phyloP scores from a whole-genome alignment of 2,888 invertebrate genomes.

The Drosophila affinis region DNA sequence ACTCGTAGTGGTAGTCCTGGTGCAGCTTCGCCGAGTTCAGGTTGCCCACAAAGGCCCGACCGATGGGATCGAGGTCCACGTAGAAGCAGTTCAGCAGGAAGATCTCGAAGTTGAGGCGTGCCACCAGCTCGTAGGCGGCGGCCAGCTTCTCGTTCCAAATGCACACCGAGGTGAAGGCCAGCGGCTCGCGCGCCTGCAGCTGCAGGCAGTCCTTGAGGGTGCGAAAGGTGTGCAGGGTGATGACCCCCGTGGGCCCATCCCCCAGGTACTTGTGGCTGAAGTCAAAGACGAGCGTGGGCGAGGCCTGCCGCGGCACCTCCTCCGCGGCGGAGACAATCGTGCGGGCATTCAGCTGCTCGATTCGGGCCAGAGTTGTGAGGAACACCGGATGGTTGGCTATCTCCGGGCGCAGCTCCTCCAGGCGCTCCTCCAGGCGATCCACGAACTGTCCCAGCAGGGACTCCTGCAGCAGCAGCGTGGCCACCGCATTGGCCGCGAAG shows the following conservation, averaged over 20 bases:
- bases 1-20: slow-evolving; percentile 76
- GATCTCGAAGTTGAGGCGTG: slow-evolving; percentile 42
- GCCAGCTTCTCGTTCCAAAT: slow-evolving; percentile 78
- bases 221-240: slow-evolving; percentile 73
- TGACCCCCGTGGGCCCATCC: slow-evolving; percentile 47
- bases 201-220: slow-evolving; percentile 75
- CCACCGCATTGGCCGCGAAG: slow-evolving; percentile 54
- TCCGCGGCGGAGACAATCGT: slow-evolving; percentile 37
- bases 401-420: slow-evolving; percentile 46
- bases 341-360: slow-evolving; percentile 54
- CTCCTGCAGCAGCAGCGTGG: slow-evolving; percentile 75
- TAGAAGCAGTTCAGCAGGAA: slow-evolving; percentile 73
- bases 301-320: slow-evolving; percentile 6
- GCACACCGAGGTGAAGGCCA: slow-evolving; percentile 53
- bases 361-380: slow-evolving; percentile 29
- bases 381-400: slow-evolving; percentile 23
- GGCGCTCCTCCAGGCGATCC: slow-evolving; percentile 48
- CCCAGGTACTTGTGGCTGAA: slow-evolving; percentile 60
- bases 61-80: slow-evolving; percentile 43
- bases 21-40: slow-evolving; percentile 46
- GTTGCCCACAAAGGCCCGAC: slow-evolving; percentile 11
- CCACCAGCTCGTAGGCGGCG: slow-evolving; percentile 73
- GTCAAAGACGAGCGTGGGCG: slow-evolving; percentile 68
- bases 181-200: slow-evolving; percentile 61
- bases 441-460: slow-evolving; percentile 59